Evolutionary conservation across 2,888 invertebrate species (phyloP), one percentile per base, ranked within the genome.

Genomic region (Periphyllus acericola): DNA sequence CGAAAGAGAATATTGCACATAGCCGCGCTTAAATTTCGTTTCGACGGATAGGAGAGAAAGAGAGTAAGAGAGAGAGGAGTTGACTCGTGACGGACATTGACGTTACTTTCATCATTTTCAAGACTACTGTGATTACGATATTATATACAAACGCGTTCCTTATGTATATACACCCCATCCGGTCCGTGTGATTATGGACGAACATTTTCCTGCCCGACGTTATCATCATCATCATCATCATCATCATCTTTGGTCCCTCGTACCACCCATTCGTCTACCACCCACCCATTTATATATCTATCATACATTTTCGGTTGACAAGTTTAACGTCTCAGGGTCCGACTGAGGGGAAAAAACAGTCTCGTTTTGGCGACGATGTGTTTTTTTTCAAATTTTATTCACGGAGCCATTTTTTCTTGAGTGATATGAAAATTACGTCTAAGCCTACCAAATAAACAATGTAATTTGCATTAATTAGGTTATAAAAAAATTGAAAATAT

Each of bases 181-280:
- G 8, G 72, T 72, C 21, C 72, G 72, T 34, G 34, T 68, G 68
- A 80, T 60, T 79, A 36, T 36, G n/a, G 60, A 60, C n/a, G 34
- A 34, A 79, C 34, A n/a, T 79, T 79, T 60, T 60, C 19, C 25
- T 46, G 34, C 19, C 36, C 25, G 34, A 36, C n/a, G 8, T n/a
- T 80, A 36, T n/a, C 60, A 60, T 60, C 34, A 60, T 79, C n/a
- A 60, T 66, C n/a, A n/a, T 66, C 9, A n/a, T 66, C n/a, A 66
- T 11, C 68, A 25, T 68, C n/a, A 60, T 60, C 60, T 5, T 21
- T 25, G 21, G 55, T 6, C n/a, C 25, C n/a, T 4, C 79, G 34
- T 79, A 55, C 34, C 68, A 11, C 25, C 60, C 60, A 60, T 25
- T 6, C 60, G 25, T 21, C 60, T 55, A 25, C 46, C 11, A 46